These are phyloP conservation scores for Dicrostonyx torquatus DNA, from an alignment of 2,797 vertebrate species.

Conservation along the genomic window DNA sequence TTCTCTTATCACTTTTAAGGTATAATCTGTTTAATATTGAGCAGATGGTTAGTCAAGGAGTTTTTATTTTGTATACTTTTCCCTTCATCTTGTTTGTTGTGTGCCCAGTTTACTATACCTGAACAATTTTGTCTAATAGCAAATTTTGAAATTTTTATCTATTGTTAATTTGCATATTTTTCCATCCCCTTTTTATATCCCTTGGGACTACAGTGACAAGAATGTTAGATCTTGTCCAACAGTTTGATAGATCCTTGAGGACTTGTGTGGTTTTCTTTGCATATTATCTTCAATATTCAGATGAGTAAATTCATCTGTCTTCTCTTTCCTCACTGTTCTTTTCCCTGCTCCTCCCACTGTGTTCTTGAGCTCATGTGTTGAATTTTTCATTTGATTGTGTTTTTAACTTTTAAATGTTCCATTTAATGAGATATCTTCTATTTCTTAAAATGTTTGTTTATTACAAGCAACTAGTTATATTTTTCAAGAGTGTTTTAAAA, in stretches of 20 bases:
- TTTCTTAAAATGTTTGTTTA: not conserved
- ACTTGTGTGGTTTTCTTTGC: not conserved
- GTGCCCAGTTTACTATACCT: not conserved
- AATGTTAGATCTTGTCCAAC: not conserved
- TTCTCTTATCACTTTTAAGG: not conserved
- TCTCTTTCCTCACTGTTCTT: not conserved
- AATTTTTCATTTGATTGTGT: too few relatives aligned
- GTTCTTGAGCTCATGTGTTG: not conserved
- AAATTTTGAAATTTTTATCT: not conserved
- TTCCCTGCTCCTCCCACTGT: not conserved
- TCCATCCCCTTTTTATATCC: not conserved
- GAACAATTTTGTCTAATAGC: not conserved
- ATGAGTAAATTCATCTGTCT: not conserved
- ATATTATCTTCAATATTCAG: not conserved
- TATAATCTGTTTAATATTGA: not conserved
- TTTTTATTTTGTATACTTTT: not conserved
- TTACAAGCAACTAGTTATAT: not conserved
- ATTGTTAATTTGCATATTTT: not conserved
- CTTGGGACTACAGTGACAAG: not conserved
- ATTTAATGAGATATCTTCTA: not conserved
- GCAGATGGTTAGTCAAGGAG: not conserved
- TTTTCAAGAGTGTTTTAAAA: not conserved
- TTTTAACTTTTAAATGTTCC: too few relatives aligned
- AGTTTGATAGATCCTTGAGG: not conserved
- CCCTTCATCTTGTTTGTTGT: not conserved